These are phyloP conservation scores for Siphamia tubifer DNA, from an alignment of 2,113 vertebrate species.

Conservation along the genomic window DNA sequence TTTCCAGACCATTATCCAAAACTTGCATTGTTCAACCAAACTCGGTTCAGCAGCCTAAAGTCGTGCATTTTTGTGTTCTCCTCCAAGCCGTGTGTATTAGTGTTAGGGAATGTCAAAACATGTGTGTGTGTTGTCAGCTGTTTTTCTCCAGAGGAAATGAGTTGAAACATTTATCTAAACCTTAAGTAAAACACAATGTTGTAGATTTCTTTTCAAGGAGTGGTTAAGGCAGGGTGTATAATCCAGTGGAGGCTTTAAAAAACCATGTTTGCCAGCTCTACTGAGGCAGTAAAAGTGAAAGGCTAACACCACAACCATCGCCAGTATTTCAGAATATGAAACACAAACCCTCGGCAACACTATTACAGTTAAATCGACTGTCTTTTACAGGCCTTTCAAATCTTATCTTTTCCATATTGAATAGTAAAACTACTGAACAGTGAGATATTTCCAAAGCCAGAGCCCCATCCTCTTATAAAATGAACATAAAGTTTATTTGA, in stretches of 20 bases:
- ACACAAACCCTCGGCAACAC: constrained; percentile 49
- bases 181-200: constrained; percentile 59
- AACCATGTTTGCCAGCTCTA: constrained; percentile 38
- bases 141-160: not conserved
- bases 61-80: constrained; percentile 23
- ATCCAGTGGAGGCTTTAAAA: constrained; percentile 33
- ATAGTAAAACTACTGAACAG: constrained; percentile 53
- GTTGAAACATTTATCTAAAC: not conserved
- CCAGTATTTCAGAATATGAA: constrained; percentile 44
- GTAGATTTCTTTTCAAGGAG: constrained; percentile 24
- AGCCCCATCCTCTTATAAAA: not conserved
- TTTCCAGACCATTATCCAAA: not conserved
- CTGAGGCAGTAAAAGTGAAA: constrained; percentile 54
- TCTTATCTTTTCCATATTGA: constrained; percentile 57
- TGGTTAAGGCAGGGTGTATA: constrained; percentile 11
- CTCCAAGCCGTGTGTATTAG: constrained; percentile 23
- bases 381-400: constrained; percentile 42
- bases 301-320: constrained; percentile 32
- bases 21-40: not conserved
- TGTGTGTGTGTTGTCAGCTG: constrained; percentile 19
- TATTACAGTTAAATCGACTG: constrained; percentile 23
- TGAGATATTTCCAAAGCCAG: constrained; percentile 27
- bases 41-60: not conserved
- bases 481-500: constrained; percentile 31
- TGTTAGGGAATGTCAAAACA: constrained; percentile 6